These are phyloP conservation scores for Heliconius hermathena DNA, from an alignment of 1,140 invertebrate genomes.

Conservation along the genomic window DNA sequence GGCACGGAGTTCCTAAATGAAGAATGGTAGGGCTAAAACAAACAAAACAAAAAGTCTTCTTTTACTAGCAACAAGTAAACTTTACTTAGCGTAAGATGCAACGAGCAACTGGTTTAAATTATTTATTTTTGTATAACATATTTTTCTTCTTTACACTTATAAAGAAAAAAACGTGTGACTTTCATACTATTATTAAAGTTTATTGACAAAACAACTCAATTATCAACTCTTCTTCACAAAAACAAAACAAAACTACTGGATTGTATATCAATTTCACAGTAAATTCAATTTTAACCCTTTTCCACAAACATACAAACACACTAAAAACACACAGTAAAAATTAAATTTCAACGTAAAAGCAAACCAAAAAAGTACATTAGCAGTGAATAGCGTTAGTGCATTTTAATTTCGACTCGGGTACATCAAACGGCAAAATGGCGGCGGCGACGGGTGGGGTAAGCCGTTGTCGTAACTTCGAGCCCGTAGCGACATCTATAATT, in stretches of 20 bases:
- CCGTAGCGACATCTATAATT: conserved; percentile 75
- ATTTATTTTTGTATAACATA: too few relatives aligned
- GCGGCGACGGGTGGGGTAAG: conserved; percentile 44
- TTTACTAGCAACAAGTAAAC: too few relatives aligned
- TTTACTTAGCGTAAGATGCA: too few relatives aligned
- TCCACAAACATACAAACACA: neutral
- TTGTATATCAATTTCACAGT: neutral
- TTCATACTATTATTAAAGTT: too few relatives aligned
- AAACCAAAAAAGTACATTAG: conserved; percentile 36
- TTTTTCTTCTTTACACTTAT: too few relatives aligned
- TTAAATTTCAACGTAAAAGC: conserved; percentile 18
- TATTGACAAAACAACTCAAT: neutral
- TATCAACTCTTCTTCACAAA: neutral
- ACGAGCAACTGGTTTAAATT: too few relatives aligned
- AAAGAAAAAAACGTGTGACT: too few relatives aligned
- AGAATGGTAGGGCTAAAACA: too few relatives aligned
- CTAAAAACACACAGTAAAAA: conserved; percentile 18
- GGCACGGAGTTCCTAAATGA: too few relatives aligned
- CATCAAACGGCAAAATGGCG: conserved; percentile 72
- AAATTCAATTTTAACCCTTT: neutral
- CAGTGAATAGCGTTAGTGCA: conserved; percentile 30
- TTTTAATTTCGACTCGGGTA: conserved; percentile 40
- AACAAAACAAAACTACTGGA: neutral
- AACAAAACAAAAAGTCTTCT: too few relatives aligned
- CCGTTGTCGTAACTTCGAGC: conserved; percentile 65